Evolutionary conservation across 2,113 vertebrate species (phyloP).

Genomic region (Epinephelus lanceolatus): DNA sequence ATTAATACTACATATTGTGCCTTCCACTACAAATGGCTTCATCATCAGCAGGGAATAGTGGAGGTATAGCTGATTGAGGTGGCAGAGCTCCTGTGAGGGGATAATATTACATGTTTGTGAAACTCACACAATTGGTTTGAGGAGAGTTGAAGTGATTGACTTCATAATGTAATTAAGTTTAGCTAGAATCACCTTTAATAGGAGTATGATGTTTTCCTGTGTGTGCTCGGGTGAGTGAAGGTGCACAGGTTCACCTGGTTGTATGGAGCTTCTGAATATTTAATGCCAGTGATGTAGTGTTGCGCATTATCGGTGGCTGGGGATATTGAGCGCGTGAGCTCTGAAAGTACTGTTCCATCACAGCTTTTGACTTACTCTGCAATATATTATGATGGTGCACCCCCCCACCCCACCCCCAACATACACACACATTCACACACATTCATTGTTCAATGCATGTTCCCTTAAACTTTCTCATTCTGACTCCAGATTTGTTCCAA

Average conservation of each 20-base stretch:
- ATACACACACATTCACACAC: not conserved
- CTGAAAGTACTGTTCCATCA: conserved; percentile 74
- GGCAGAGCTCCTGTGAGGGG: not conserved
- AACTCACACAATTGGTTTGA: not conserved
- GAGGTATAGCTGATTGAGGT: not conserved
- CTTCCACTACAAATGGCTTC: conserved; percentile 28
- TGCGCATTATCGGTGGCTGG: conserved; percentile 70
- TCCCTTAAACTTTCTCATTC: conserved; percentile 37
- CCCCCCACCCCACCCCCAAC: not conserved
- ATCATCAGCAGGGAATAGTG: conserved; percentile 17
- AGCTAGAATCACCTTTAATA: conserved; percentile 3
- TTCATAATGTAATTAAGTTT: not conserved
- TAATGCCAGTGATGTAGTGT: conserved; percentile 78
- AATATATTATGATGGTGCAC: conserved; percentile 48
- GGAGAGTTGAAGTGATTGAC: conserved; percentile 1
- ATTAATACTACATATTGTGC: conserved; percentile 39
- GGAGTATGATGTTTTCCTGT: conserved; percentile 4
- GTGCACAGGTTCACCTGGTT: conserved; percentile 75
- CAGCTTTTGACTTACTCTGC: conserved; percentile 58
- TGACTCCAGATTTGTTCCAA: conserved; percentile 27
- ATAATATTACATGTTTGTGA: not conserved
- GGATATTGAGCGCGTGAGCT: conserved; percentile 69
- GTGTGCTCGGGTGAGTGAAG: conserved; percentile 16
- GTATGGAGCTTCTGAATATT: conserved; percentile 74
- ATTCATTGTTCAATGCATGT: not conserved